Evolutionary conservation across 2,888 invertebrate species (phyloP).

Genomic region (Clistopyga incitator): DNA sequence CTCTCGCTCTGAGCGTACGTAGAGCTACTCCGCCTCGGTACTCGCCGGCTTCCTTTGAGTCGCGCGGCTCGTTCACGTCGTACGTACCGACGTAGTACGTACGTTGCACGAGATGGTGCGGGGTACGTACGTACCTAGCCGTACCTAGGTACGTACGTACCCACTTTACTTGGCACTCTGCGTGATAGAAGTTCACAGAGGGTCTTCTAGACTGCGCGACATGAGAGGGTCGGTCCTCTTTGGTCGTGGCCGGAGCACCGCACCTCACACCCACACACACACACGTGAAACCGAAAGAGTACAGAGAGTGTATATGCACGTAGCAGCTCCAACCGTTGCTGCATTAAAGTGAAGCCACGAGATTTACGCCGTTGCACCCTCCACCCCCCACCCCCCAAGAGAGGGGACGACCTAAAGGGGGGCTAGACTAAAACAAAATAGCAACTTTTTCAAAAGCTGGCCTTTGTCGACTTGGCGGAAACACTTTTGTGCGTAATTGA

Average conservation of each 20-base stretch:
- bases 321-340: conserved; percentile 23
- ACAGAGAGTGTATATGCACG: background rate
- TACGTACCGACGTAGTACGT: background rate
- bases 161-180: conserved; percentile 75
- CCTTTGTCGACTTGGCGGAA: background rate
- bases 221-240: conserved; percentile 63
- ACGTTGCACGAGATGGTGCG: conserved; percentile 9
- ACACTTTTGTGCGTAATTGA: background rate
- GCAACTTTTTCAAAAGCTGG: background rate
- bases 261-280: conserved; percentile 20
- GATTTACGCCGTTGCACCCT: conserved; percentile 59
- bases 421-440: too few relatives aligned
- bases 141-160: conserved; percentile 71
- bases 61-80: conserved; percentile 48
- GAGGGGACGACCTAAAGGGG: too few relatives aligned
- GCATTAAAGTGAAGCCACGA: conserved; percentile 50
- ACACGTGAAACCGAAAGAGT: conserved; percentile 31
- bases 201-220: conserved; percentile 63
- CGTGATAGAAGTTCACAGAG: conserved; percentile 72
- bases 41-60: conserved; percentile 64
- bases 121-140: conserved; percentile 64
- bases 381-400: background rate
- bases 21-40: conserved; percentile 50
- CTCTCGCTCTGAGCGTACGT: conserved; percentile 34
- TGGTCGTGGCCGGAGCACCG: conserved; percentile 23